Conservation (phyloP, 2,797 vertebrate species). For the Acipenser oxyrinchus region DNA sequence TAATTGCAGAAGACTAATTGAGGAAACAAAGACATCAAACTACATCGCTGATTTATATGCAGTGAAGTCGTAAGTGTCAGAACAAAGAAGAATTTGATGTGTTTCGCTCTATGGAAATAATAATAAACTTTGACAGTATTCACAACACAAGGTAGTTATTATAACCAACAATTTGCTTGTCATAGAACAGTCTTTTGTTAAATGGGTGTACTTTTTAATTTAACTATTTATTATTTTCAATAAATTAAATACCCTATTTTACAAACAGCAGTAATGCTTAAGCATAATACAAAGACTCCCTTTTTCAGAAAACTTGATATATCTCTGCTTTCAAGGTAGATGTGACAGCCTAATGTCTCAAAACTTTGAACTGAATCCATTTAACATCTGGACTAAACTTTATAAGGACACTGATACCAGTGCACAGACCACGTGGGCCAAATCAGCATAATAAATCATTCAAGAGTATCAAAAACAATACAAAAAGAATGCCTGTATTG, state of each 20-base stretch:
- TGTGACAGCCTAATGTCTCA: constrained; percentile 41
- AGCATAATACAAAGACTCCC: no score
- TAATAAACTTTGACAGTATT: neutral
- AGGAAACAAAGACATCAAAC: constrained; percentile 10
- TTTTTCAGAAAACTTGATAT: no score
- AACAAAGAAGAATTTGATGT: constrained; percentile 6
- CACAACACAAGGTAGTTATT: neutral
- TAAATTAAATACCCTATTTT: no score
- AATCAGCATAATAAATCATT: constrained; percentile 34
- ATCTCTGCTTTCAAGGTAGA: neutral
- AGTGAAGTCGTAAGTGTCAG: constrained; percentile 9
- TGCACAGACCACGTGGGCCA: constrained; percentile 48
- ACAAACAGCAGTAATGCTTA: no score
- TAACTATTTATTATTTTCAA: no score
- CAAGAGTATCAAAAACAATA: constrained; percentile 39
- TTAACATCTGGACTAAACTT: constrained; percentile 31
- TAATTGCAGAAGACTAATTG: constrained; percentile 7
- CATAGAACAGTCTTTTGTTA: no score
- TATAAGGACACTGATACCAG: constrained; percentile 38
- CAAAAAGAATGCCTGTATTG: constrained; percentile 28
- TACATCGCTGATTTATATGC: constrained; percentile 7
- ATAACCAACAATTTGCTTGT: no score
- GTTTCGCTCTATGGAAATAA: neutral
- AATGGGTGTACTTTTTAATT: no score
- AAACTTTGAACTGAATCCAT: constrained; percentile 45